Conservation (phyloP, 2,113 vertebrate species). For the Anguilla rostrata region DNA sequence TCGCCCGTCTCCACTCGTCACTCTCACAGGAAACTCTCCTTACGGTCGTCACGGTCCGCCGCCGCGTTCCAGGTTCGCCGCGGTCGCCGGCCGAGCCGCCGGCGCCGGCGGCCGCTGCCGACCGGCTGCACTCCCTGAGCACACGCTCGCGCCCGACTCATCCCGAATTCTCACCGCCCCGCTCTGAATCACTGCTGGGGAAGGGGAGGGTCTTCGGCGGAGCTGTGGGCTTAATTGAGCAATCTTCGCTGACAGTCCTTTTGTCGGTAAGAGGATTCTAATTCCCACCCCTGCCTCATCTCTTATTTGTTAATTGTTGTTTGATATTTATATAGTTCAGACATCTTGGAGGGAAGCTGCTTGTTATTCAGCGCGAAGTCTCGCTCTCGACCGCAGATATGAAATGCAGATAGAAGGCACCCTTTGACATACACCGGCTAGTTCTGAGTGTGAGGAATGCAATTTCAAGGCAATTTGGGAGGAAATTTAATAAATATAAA, state of each 20-base stretch:
- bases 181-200: conserved; percentile 1
- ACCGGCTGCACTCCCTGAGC: conserved; percentile 21
- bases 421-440: conserved; percentile 30
- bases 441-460: conserved; percentile 38
- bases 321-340: conserved; percentile 48
- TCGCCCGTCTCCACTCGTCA: conserved; percentile 36
- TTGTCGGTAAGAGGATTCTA: conserved; percentile 46
- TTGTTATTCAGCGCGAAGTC: conserved; percentile 41
- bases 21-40: conserved; percentile 37
- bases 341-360: conserved; percentile 38
- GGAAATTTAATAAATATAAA: conserved; percentile 42
- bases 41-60: conserved; percentile 17
- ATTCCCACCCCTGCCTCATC: conserved; percentile 45
- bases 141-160: conserved; percentile 12
- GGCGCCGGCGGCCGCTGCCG: not conserved
- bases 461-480: conserved; percentile 45
- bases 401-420: conserved; percentile 33
- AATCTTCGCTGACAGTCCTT: conserved; percentile 51
- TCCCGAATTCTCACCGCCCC: not conserved
- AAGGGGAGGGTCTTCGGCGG: conserved; percentile 39
- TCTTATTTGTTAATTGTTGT: conserved; percentile 52
- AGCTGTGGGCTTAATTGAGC: conserved; percentile 53
- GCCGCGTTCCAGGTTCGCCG: conserved; percentile 30
- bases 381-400: conserved; percentile 24
- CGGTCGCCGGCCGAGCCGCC: conserved; percentile 13